Percentiles rank a stretch among this genome's conserved stretches.
Conservation (phyloP, 2,797 vertebrate species). For the Cephalopachus bancanus region DNA sequence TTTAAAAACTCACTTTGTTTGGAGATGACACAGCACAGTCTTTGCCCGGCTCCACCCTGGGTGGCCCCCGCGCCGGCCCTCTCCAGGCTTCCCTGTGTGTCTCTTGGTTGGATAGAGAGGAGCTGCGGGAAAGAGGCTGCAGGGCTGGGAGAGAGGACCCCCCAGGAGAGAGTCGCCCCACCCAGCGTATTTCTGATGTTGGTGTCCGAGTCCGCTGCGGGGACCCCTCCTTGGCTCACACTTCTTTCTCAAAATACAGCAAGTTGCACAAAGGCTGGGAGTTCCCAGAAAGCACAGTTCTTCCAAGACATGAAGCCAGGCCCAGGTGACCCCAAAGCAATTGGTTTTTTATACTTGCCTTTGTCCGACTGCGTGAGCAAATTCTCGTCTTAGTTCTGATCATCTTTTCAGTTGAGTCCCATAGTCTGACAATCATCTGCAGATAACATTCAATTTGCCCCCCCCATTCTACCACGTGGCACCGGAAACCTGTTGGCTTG, state of each 20-base stretch:
- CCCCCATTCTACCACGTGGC: conserved; percentile 35
- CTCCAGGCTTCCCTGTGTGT: background rate
- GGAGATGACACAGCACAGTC: conserved; percentile 73
- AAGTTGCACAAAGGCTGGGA: conserved; percentile 39
- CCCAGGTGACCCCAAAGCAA: conserved; percentile 33
- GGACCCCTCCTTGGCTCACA: background rate
- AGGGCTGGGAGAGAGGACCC: background rate
- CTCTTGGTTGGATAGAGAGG: conserved; percentile 39
- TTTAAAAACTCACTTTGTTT: conserved; percentile 59
- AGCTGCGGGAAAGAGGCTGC: background rate
- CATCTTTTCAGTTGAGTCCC: background rate
- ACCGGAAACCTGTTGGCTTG: conserved; percentile 46
- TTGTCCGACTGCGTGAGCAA: conserved; percentile 36
- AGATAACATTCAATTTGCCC: conserved; percentile 20
- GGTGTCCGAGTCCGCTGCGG: conserved; percentile 9
- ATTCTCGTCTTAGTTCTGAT: conserved; percentile 56
- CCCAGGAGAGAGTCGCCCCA: background rate
- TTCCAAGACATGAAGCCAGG: conserved; percentile 33
- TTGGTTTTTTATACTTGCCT: conserved; percentile 27
- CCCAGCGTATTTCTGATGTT: background rate
- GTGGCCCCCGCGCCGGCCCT: background rate
- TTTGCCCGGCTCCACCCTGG: background rate
- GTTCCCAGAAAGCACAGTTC: conserved; percentile 62
- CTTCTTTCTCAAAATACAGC: conserved; percentile 48
- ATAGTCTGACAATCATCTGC: conserved; percentile 80